phyloP scores from a whole-genome alignment of 1,140 invertebrate species.

The Drosophila neocordata region DNA sequence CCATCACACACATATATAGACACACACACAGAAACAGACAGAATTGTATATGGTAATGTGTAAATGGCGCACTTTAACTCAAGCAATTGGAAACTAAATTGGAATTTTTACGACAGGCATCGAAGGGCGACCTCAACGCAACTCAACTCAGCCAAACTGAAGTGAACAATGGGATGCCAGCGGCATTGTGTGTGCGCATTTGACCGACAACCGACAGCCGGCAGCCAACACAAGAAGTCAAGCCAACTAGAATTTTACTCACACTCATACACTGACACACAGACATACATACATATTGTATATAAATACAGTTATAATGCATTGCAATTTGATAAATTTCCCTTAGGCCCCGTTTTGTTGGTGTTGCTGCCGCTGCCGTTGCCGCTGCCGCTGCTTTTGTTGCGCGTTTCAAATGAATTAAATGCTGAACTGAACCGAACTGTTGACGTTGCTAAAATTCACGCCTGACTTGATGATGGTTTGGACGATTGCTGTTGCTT shows the following conservation, averaged over 20 bases:
- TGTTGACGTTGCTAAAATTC: constrained; percentile 50
- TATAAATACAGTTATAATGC: constrained; percentile 62
- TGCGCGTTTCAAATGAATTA: constrained; percentile 39
- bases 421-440: constrained; percentile 50
- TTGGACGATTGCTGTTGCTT: constrained; percentile 29
- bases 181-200: constrained; percentile 69
- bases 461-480: constrained; percentile 57
- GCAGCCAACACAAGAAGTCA: constrained; percentile 18
- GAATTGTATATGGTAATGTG: constrained; percentile 48
- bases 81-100: constrained; percentile 81
- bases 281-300: background rate
- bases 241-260: constrained; percentile 16
- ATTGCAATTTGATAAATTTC: constrained; percentile 73
- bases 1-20: constrained; percentile 34
- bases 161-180: constrained; percentile 38
- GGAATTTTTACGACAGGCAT: constrained; percentile 79
- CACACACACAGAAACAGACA: constrained; percentile 27
- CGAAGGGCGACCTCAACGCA: constrained; percentile 32
- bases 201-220: constrained; percentile 54
- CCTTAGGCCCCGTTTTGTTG: constrained; percentile 63
- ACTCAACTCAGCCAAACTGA: constrained; percentile 12
- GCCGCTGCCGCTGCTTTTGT: background rate
- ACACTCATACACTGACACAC: constrained; percentile 14
- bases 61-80: constrained; percentile 77
- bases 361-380: background rate